Conservation (phyloP, 2,113 vertebrate genomes). For the Kryptolebias marmoratus region DNA sequence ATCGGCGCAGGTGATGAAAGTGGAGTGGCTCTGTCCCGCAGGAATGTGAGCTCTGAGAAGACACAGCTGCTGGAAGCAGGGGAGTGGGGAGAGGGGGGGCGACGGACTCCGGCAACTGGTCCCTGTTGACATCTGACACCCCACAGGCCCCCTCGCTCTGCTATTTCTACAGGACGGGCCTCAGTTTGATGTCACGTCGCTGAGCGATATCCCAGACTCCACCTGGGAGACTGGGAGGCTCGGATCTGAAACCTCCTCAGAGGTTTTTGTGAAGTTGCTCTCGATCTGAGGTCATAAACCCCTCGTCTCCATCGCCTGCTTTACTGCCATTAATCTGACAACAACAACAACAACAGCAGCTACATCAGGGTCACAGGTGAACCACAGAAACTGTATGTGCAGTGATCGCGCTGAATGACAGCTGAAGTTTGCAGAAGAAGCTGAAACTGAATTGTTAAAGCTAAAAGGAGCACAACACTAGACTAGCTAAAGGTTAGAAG, state of each 20-base stretch:
- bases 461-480: too few relatives aligned
- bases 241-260: constrained; percentile 1
- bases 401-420: too few relatives aligned
- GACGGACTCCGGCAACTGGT: constrained; percentile 76
- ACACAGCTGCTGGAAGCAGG: constrained; percentile 75
- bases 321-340: background rate
- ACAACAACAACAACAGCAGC: too few relatives aligned
- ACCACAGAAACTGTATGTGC: too few relatives aligned
- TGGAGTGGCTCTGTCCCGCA: constrained; percentile 66
- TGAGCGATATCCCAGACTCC: constrained; percentile 19
- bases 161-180: constrained; percentile 63
- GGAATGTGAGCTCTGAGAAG: constrained; percentile 79
- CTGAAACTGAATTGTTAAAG: too few relatives aligned
- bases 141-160: constrained; percentile 55
- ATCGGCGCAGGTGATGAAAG: constrained; percentile 76
- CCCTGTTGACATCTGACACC: constrained; percentile 73
- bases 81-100: constrained; percentile 16
- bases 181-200: constrained; percentile 47
- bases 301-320: background rate
- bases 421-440: too few relatives aligned
- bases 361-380: background rate
- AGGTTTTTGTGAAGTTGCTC: background rate
- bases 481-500: too few relatives aligned
- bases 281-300: background rate
- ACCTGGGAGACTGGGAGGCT: constrained; percentile 20